phyloP scores from a whole-genome alignment of 2,888 invertebrate genomes.

The Horisme vitalbata region DNA sequence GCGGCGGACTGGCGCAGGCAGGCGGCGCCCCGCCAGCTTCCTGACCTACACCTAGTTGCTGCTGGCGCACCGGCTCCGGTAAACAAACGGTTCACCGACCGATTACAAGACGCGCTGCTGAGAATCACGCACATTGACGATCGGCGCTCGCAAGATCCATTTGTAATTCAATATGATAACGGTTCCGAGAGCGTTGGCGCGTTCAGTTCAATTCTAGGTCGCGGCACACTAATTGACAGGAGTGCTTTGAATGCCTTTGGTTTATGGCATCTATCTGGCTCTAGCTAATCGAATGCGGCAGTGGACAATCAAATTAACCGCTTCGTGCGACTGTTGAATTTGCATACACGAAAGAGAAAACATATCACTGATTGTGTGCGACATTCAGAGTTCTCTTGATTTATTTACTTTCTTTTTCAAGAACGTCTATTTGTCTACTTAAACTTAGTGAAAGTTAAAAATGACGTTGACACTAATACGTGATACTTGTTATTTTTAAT shows the following conservation, averaged over 20 bases:
- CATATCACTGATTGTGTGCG: slow-evolving; percentile 45
- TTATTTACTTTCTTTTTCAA: slow-evolving; percentile 69
- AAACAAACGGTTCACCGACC: slow-evolving; percentile 82
- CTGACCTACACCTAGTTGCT: slow-evolving; percentile 73
- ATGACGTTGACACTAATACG: slow-evolving; percentile 49
- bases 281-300: slow-evolving; percentile 11
- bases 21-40: slow-evolving; percentile 60
- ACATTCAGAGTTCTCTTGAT: slow-evolving; percentile 54
- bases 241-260: slow-evolving; percentile 42
- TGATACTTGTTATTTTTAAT: slow-evolving; percentile 43
- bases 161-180: slow-evolving; percentile 78
- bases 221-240: slow-evolving; percentile 53
- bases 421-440: slow-evolving; percentile 56
- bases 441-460: slow-evolving; percentile 67
- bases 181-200: slow-evolving; percentile 67
- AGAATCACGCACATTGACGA: slow-evolving; percentile 51
- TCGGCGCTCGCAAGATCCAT: slow-evolving; percentile 49
- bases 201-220: slow-evolving; percentile 64
- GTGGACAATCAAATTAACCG: slow-evolving; percentile 11
- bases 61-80: slow-evolving; percentile 65
- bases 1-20: slow-evolving; percentile 58
- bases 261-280: slow-evolving; percentile 37
- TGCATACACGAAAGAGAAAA: slow-evolving; percentile 64
- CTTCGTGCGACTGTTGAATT: slow-evolving; percentile 25
- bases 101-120: slow-evolving; percentile 63